Percentiles rank a stretch among this genome's conserved stretches.
Conservation (phyloP, 2,888 invertebrate genomes). For the Leptinotarsa rubiginosa region DNA sequence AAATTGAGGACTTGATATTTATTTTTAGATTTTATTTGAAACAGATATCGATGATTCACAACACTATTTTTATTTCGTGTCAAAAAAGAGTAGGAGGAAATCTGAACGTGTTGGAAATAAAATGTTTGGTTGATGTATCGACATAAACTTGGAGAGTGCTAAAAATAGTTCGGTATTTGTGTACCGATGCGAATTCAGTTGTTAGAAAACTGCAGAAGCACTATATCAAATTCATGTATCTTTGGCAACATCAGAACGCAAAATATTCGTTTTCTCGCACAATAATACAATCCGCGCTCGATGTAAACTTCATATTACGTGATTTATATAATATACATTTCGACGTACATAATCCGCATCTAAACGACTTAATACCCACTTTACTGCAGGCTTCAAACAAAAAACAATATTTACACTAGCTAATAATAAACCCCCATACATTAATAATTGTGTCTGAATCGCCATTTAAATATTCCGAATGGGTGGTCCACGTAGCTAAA, state of each 20-base stretch:
- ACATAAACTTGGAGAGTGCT: constrained; percentile 6
- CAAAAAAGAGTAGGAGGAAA: neutral
- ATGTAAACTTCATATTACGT: constrained; percentile 24
- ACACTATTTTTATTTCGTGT: neutral
- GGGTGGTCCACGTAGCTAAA: constrained; percentile 33
- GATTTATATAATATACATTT: constrained; percentile 26
- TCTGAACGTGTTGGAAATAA: neutral
- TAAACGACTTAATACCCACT: constrained; percentile 27
- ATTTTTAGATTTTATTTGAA: neutral
- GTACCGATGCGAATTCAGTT: neutral
- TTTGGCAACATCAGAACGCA: constrained; percentile 2
- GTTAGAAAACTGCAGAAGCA: neutral
- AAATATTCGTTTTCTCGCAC: constrained; percentile 20
- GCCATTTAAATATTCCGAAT: constrained; percentile 23
- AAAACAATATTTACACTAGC: constrained; percentile 27
- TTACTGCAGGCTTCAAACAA: constrained; percentile 22
- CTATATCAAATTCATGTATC: neutral
- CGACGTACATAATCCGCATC: constrained; percentile 15
- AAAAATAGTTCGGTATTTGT: neutral
- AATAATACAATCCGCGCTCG: constrained; percentile 20
- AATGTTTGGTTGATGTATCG: constrained; percentile 9
- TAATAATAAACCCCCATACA: constrained; percentile 25
- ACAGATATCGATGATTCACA: constrained; percentile 2
- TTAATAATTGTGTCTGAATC: constrained; percentile 25
- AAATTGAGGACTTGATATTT: neutral